Conservation (phyloP, 1,140 invertebrate genomes). For the Drosophila nannoptera region DNA sequence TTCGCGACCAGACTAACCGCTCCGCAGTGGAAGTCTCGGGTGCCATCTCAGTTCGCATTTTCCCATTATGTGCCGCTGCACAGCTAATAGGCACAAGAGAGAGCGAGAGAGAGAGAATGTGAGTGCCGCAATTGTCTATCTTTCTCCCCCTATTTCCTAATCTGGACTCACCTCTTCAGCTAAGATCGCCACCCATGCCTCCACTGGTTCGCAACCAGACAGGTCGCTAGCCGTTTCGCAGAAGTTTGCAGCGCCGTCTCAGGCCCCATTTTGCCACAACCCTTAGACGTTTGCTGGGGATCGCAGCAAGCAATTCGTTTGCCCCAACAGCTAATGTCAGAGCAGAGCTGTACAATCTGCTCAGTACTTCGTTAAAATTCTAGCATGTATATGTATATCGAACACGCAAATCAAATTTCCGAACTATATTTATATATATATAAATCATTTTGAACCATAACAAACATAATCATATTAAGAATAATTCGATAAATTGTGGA, state of each 20-base stretch:
- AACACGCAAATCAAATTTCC: conserved; percentile 1
- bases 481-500: no score
- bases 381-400: conserved; percentile 9
- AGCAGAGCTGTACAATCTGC: not conserved
- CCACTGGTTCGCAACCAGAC: no score
- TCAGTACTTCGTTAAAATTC: conserved; percentile 10
- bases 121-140: no score
- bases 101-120: not conserved
- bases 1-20: no score
- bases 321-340: not conserved
- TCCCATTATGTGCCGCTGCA: conserved; percentile 54
- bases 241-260: no score
- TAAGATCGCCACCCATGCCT: no score
- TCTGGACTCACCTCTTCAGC: no score
- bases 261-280: no score
- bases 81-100: not conserved
- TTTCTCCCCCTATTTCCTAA: no score
- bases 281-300: not conserved
- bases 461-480: not conserved
- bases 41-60: conserved; percentile 59
- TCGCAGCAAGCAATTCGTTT: not conserved
- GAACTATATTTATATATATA: conserved; percentile 7
- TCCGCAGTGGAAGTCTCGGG: no score
- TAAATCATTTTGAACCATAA: not conserved
- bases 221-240: no score